Conservation (phyloP, 2,797 vertebrate species). For the Prionace glauca region DNA sequence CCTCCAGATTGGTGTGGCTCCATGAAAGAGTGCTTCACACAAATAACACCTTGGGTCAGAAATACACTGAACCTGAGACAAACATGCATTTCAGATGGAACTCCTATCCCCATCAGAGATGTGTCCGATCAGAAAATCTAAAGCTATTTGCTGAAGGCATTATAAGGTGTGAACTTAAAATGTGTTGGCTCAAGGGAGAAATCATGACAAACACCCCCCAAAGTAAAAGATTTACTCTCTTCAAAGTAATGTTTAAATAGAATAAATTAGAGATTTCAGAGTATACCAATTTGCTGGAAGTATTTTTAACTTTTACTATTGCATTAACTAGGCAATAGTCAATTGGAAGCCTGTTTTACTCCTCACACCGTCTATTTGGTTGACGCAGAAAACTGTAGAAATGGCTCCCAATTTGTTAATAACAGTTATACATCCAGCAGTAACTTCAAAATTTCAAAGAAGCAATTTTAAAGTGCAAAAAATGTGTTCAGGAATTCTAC, state of each 20-base stretch:
- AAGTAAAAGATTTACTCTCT: background rate
- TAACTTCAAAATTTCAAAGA: background rate
- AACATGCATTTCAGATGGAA: background rate
- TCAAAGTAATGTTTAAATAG: background rate
- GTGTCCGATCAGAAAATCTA: background rate
- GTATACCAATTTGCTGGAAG: background rate
- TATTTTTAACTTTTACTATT: background rate
- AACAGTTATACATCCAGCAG: background rate
- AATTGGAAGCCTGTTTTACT: background rate
- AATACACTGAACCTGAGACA: background rate
- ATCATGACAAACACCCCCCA: background rate
- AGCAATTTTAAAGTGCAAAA: background rate
- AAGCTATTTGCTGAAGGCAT: background rate
- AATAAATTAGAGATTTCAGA: background rate
- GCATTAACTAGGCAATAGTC: background rate
- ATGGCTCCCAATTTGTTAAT: background rate
- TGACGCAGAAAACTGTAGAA: background rate
- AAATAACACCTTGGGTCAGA: background rate
- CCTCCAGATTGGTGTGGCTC: background rate
- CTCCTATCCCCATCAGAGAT: background rate
- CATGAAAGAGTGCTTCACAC: background rate
- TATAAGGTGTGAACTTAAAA: background rate
- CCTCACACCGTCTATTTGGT: background rate
- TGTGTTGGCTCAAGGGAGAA: background rate
- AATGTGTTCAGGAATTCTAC: slow-evolving; percentile 1